These are phyloP conservation scores for Aphrophora alni DNA, from an alignment of 2,888 invertebrate genomes.

Conservation along the genomic window DNA sequence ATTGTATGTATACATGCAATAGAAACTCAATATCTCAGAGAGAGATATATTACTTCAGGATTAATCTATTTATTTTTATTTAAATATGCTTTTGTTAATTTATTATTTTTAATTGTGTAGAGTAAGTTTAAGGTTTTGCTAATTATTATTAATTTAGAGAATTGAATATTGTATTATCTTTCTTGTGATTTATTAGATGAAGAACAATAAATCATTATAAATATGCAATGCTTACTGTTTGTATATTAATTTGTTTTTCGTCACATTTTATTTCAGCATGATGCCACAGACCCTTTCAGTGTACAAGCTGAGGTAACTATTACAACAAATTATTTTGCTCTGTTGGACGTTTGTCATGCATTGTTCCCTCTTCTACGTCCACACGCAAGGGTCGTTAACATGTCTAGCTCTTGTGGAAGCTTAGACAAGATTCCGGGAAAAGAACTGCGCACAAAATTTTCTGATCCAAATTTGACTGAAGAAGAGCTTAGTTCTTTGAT, in stretches of 20 bases:
- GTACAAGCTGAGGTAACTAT: constrained; percentile 75
- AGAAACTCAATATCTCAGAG: no score
- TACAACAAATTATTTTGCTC: constrained; percentile 72
- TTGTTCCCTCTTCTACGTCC: constrained; percentile 74
- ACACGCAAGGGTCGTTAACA: constrained; percentile 76
- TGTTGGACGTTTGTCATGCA: constrained; percentile 68
- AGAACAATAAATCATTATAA: no score
- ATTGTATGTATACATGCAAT: no score
- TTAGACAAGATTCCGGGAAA: constrained; percentile 66
- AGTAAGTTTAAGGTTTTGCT: no score
- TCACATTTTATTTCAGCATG: constrained; percentile 52
- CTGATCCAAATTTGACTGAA: constrained; percentile 64
- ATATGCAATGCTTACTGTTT: no score
- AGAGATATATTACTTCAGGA: no score
- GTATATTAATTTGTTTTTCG: not conserved
- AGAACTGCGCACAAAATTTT: constrained; percentile 63
- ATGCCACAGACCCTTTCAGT: constrained; percentile 66
- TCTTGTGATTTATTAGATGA: no score
- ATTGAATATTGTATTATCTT: no score
- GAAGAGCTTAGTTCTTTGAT: constrained; percentile 67
- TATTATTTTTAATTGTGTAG: no score
- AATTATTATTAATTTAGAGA: no score
- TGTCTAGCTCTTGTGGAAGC: constrained; percentile 75
- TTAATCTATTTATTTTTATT: no score
- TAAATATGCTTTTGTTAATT: no score